Base-by-base conservation (phyloP, 2,888 invertebrate species). In the Dendrolimus pini region DNA sequence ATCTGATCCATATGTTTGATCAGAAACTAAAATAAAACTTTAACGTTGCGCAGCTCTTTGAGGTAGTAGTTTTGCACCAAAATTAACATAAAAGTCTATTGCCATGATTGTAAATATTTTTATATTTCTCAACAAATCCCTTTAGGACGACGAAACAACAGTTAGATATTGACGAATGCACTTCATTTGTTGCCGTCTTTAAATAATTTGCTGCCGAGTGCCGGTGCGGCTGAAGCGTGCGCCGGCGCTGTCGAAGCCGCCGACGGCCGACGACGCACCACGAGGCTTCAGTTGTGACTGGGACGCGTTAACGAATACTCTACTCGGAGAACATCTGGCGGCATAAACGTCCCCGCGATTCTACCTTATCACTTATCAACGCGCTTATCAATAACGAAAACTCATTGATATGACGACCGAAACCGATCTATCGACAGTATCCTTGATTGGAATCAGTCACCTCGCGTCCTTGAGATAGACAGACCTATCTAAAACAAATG, bases 231-330 rank as follows among this genome's bases (percentile, higher is more conserved):
- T 80, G 82, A 75, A 78, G 80, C 76, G 78, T 80, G 83, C 82
- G 86, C 80, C 72, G 76, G 79, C 85, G 83, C 75, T 80, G 81
- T 73, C 72, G 63, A 18, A 60, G 67, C 65, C 68, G n/a, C n/a
- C n/a, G n/a, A n/a, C n/a, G n/a, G 62, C 65, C 67, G 65, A 67
- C 68, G 62, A 65, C 67, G 65, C 70, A 70, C 72, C 72, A 70
- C 72, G 69, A 73, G 71, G 72, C 80, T 78, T 86, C 82, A 89
- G 89, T 90, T 82, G 88, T 80, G 78, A 82, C 77, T 83, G 80
- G 80, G 85, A 83, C 88, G 87, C 83, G 82, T 80, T 77, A 80
- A 83, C 87, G 89, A 84, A 78, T 84, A 75, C 86, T 85, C 85
- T 81, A 70, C 82, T 80, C 84, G 67, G 66, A 66, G 78, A 72